Base-by-base conservation (phyloP, 2,113 vertebrate genomes). In the Capreolus pygargus region DNA sequence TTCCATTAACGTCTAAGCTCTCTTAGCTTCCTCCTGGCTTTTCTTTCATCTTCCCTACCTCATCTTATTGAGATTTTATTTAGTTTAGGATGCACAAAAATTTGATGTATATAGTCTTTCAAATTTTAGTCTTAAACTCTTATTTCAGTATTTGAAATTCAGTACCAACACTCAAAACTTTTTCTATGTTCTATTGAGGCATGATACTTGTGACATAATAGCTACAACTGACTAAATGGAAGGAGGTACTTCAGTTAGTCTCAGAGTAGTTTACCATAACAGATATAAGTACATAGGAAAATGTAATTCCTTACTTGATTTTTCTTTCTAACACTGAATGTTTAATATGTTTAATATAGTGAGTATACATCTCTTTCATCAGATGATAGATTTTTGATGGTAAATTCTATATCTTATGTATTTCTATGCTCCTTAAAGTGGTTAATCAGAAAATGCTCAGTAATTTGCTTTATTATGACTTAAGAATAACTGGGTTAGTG, bases 111-210 rank as follows among this genome's bases (percentile, higher is more conserved):
- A 36, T 86, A 84, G 21, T 79, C 87, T 90, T 94, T 50, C 47
- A 93, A 25, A 93, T 83, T 93, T 90, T 78, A 70, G 14, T 96
- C 19, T 92, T 89, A 86, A 98, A 93, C 55, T 84, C 55, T 94
- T 61, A 79, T 55, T 91, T 98, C 30, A 88, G 11, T 9, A 90
- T 97, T 97, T 78, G 81, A 83, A 92, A 94, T 67, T 96, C 23
- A 17, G 6, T 86, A n/a, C 54, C 43, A 52, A 11, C 5, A 61
- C 21, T 97, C 54, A 94, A 1, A 70, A 30, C 25, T 87, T 84
- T 52, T 89, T 52, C 45, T 86, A 0, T 92, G 28, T 95, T 95
- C 17, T 94, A 3, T 58, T 67, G 19, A 6, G 21, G 16, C 28
- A 45, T 58, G 43, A 16, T 5, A 30, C 45, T n/a, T 96, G 47